A percentile compares a stretch with the other conserved stretches of the same genome.
Conservation (phyloP, 2,113 vertebrate genomes). For the Tauraco erythrolophus region DNA sequence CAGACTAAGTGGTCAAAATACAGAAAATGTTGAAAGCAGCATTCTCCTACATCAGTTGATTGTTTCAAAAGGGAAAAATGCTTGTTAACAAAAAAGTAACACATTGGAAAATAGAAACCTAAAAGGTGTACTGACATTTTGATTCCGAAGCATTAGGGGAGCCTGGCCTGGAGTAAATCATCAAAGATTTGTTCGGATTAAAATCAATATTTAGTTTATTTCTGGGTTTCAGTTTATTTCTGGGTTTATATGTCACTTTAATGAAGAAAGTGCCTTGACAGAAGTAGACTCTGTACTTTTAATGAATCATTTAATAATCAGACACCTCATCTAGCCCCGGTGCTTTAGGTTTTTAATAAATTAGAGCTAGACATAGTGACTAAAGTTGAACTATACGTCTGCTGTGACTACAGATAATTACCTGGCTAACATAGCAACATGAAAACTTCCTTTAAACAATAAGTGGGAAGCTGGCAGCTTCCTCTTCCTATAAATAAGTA, state of each 20-base stretch:
- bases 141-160: background rate
- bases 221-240: background rate
- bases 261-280: background rate
- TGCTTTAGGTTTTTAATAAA: background rate
- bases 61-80: background rate
- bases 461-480: background rate
- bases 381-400: background rate
- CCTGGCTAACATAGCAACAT: background rate
- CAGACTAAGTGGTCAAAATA: background rate
- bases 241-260: background rate
- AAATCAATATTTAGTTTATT: background rate
- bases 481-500: background rate
- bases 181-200: background rate
- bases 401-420: background rate
- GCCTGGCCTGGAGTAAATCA: background rate
- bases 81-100: background rate
- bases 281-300: background rate
- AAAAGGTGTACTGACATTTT: background rate
- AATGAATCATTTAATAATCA: background rate
- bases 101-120: background rate
- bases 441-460: background rate
- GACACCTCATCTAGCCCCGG: background rate
- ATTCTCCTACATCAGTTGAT: background rate
- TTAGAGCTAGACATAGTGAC: background rate
- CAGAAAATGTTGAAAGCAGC: background rate